Base-by-base conservation (phyloP, 2,888 invertebrate species). In the Myopa testacea region DNA sequence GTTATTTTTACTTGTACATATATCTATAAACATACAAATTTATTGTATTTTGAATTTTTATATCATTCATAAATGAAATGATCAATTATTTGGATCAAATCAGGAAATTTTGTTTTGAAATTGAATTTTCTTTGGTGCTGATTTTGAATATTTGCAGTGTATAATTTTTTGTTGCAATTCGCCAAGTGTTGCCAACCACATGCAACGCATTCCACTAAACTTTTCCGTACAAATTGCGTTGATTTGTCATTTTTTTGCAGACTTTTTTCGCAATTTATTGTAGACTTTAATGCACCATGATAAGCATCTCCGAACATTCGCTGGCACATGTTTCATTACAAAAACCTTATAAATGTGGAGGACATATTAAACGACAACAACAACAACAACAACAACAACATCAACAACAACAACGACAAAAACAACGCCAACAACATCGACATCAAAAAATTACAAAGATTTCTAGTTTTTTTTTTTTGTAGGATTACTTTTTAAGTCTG, bases 241-340 rank as follows among this genome's bases (percentile, higher is more conserved):
- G 45, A 75, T 75, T 68, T 58, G 67, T 75, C 67, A 75, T 68
- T 68, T 68, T 52, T 26, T 26, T 26, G 26, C 2, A 26, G 26
- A 26, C 26, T 26, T 26, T 26, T 68, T 68, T 58, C 38, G 68
- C 55, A 68, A 67, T 75, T 75, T 75, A 75, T 75, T 75, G 58
- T 68, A 19, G 55, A 58, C 50, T 45, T 68, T 40, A 75, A 75
- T 63, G 75, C 75, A 38, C 19, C 34, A 38, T 16, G 58, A 75
- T 68, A 75, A 75, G 50, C 19, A 75, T 68, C 75, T 40, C 40
- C 12, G 34, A 34, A 62, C 63, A 45, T 38, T n/a, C 55, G 4
- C 55, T 12, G 4, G 68, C 75, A 75, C 26, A 68, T 75, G 68
- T 68, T 68, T 16, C 45, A 45, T 68, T 19, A 68, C 55, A 68